Percentiles rank a stretch among this genome's conserved stretches.
phyloP scores from a whole-genome alignment of 2,113 vertebrate species.

The Anhinga rufa region DNA sequence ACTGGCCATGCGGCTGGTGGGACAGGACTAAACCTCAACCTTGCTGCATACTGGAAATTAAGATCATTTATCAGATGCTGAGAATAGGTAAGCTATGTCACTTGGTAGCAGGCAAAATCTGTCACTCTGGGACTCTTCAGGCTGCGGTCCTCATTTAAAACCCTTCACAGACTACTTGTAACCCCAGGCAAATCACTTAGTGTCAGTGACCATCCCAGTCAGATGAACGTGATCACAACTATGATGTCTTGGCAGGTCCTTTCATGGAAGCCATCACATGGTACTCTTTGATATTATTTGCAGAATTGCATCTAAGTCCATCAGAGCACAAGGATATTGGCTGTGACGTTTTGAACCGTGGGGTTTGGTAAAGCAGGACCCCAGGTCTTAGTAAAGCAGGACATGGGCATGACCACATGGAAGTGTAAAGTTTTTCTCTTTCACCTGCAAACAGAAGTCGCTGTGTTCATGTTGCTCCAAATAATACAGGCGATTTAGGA shows the following conservation, averaged over 20 bases:
- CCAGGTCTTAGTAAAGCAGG: neutral
- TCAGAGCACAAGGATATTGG: neutral
- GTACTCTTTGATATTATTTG: neutral
- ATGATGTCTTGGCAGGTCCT: neutral
- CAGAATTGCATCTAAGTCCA: neutral
- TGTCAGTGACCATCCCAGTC: neutral
- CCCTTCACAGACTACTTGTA: neutral
- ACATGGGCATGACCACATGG: neutral
- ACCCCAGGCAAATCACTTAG: neutral
- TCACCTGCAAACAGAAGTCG: neutral
- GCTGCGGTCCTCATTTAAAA: neutral
- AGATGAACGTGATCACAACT: neutral
- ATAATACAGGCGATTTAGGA: neutral
- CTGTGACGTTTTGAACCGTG: neutral
- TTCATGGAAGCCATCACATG: neutral
- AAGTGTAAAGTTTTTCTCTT: neutral
- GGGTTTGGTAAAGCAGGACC: neutral
- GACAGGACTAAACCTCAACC: neutral
- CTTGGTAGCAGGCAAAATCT: neutral
- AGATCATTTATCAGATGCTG: neutral
- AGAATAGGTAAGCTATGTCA: neutral
- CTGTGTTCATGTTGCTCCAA: neutral
- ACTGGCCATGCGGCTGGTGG: fast-evolving
- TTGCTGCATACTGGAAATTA: neutral
- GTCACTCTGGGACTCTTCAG: neutral